These are phyloP conservation scores for Polypterus bichir DNA, from an alignment of 2,113 vertebrate genomes.

Conservation along the genomic window DNA sequence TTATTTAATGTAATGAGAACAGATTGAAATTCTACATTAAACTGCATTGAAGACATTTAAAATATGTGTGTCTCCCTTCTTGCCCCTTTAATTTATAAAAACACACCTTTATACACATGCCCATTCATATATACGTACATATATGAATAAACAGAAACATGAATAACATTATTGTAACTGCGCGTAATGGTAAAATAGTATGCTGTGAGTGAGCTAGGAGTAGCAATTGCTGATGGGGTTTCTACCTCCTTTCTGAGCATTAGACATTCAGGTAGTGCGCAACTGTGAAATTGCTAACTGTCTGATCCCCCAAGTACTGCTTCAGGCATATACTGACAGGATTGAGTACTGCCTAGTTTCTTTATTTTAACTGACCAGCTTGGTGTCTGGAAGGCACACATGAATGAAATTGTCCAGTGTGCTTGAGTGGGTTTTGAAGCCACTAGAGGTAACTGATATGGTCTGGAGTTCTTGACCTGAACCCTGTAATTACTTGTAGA, in stretches of 20 bases:
- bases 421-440: slow-evolving; percentile 38
- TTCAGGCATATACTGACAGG: slow-evolving; percentile 50
- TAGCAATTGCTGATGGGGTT: not conserved
- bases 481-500: slow-evolving; percentile 64
- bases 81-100: no score
- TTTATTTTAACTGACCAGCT: slow-evolving; percentile 43
- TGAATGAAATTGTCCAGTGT: slow-evolving; percentile 34
- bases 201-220: slow-evolving; percentile 15
- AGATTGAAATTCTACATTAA: no score
- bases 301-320: slow-evolving; percentile 25
- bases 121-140: no score
- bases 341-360: slow-evolving; percentile 42
- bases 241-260: slow-evolving; percentile 15
- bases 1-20: no score
- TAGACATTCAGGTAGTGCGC: slow-evolving; percentile 47
- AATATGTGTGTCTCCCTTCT: no score
- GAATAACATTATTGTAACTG: no score
- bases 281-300: no score
- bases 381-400: slow-evolving; percentile 44
- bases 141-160: no score
- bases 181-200: no score
- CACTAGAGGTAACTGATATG: slow-evolving; percentile 56
- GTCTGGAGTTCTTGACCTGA: slow-evolving; percentile 52
- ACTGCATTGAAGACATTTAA: no score
- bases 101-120: no score